phyloP scores from a whole-genome alignment of 2,797 vertebrate species.

The Champsocephalus gunnari region DNA sequence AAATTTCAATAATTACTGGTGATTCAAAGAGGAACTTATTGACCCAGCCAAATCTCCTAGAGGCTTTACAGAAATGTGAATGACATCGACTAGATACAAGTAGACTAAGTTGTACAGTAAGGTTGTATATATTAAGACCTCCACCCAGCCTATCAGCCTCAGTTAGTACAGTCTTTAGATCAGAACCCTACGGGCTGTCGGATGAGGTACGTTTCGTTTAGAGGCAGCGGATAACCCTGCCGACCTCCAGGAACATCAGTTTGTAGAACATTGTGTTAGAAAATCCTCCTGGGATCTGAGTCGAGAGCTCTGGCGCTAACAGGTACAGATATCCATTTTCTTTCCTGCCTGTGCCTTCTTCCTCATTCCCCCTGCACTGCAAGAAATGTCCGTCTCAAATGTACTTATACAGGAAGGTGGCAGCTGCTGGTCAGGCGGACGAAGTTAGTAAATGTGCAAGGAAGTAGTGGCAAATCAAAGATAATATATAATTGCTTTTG shows the following conservation, averaged over 20 bases:
- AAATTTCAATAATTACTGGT: conserved; percentile 42
- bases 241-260: conserved; percentile 82
- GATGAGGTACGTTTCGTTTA: conserved; percentile 71
- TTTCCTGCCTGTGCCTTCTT: conserved; percentile 63
- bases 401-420: conserved; percentile 29
- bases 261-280: conserved; percentile 80
- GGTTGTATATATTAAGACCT: conserved; percentile 25
- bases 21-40: conserved; percentile 23
- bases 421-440: conserved; percentile 27
- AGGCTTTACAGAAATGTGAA: conserved; percentile 18
- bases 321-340: conserved; percentile 84
- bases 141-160: conserved; percentile 12
- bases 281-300: conserved; percentile 73
- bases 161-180: conserved; percentile 43
- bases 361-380: conserved; percentile 66
- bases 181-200: conserved; percentile 66
- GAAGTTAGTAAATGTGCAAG: background rate
- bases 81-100: background rate
- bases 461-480: conserved; percentile 9
- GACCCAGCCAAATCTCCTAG: conserved; percentile 11
- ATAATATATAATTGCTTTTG: background rate
- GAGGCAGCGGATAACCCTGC: conserved; percentile 70
- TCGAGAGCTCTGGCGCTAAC: conserved; percentile 77
- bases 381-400: conserved; percentile 69
- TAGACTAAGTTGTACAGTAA: background rate